Percentiles rank a stretch among this genome's conserved stretches.
phyloP scores from a whole-genome alignment of 2,113 vertebrate genomes.

The Trematomus loennbergii region DNA sequence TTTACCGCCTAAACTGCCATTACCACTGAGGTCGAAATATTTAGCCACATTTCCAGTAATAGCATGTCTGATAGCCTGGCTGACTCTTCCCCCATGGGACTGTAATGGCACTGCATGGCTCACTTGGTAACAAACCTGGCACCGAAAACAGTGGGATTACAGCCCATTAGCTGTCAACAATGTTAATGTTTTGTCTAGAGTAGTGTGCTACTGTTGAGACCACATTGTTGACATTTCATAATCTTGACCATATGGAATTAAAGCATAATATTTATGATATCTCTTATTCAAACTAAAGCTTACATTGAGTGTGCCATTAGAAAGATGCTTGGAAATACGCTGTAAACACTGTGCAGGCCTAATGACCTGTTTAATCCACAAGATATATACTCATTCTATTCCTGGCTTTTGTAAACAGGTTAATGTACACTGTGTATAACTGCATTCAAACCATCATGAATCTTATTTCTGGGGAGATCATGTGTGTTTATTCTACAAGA shows the following conservation, averaged over 20 bases:
- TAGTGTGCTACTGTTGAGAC: background rate
- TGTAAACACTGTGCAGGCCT: background rate
- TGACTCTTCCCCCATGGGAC: constrained; percentile 18
- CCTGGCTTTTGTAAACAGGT: background rate
- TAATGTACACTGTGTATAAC: background rate
- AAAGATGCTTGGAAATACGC: background rate
- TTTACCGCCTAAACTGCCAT: constrained; percentile 50
- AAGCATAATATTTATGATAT: background rate
- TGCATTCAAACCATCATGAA: too few species aligned
- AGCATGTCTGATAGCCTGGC: constrained; percentile 32
- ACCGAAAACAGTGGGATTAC: constrained; percentile 9
- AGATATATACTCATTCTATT: background rate
- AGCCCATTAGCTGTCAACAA: constrained; percentile 6
- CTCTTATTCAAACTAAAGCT: background rate
- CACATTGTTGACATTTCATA: background rate
- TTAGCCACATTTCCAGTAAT: constrained; percentile 46
- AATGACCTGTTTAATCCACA: background rate
- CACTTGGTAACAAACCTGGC: constrained; percentile 35
- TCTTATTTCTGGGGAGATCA: background rate
- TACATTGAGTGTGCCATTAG: background rate
- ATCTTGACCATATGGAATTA: background rate
- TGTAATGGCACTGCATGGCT: constrained; percentile 31
- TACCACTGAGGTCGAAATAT: constrained; percentile 15
- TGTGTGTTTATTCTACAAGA: constrained; percentile 4
- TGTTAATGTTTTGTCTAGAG: constrained; percentile 7